Percentiles rank a stretch among this genome's conserved stretches.
phyloP scores from a whole-genome alignment of 2,888 invertebrate genomes.

The Dryadula phaetusa region DNA sequence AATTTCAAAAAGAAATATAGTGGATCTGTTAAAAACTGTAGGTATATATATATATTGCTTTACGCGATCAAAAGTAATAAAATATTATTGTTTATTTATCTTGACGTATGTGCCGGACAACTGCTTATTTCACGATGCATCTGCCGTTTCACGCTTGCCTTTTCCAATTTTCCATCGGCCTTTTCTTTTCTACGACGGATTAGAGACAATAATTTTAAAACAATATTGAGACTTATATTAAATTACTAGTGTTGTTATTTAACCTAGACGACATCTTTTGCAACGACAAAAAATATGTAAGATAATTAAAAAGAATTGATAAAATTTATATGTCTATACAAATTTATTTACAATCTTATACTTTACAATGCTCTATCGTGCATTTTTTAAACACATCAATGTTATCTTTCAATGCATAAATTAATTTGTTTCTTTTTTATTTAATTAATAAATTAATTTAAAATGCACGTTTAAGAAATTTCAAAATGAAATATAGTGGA shows the following conservation, averaged over 20 bases:
- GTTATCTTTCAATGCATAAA: slow-evolving; percentile 5
- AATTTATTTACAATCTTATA: no score
- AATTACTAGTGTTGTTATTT: no score
- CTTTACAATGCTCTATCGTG: no score
- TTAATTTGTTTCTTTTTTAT: background rate
- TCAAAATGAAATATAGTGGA: slow-evolving; percentile 10
- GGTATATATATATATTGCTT: no score
- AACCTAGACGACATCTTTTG: no score
- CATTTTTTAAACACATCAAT: no score
- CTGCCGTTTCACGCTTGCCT: slow-evolving; percentile 81
- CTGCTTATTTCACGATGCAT: slow-evolving; percentile 64
- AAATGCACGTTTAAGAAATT: slow-evolving; percentile 11
- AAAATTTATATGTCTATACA: no score
- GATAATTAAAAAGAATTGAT: no score
- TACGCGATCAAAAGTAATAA: slow-evolving; percentile 36
- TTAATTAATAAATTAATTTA: background rate
- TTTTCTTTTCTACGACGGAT: no score
- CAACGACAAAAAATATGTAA: no score
- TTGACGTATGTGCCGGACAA: slow-evolving; percentile 49
- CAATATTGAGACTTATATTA: no score
- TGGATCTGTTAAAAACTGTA: slow-evolving; percentile 12
- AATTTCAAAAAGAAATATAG: slow-evolving; percentile 11
- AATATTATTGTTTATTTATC: slow-evolving; percentile 52
- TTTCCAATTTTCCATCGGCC: slow-evolving; percentile 76
- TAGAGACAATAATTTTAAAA: no score